Conservation (phyloP, 2,113 vertebrate species). For the Ammospiza nelsoni region DNA sequence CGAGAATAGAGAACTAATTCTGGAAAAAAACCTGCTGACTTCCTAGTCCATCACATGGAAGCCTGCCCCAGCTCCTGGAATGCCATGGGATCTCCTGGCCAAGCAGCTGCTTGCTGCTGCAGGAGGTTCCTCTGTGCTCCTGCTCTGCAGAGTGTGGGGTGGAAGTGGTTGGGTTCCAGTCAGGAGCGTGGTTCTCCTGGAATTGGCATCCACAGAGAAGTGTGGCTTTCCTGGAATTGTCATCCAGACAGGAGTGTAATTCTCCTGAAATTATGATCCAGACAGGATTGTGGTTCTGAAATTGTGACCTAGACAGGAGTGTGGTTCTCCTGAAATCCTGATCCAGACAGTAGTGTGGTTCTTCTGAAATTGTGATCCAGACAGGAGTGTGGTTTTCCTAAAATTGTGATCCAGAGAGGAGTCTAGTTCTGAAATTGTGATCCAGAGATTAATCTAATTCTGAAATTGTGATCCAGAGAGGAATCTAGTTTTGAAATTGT, state of each 20-base stretch:
- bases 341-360: fast-evolving
- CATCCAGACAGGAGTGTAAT: fast-evolving
- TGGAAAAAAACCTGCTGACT: constrained; percentile 50
- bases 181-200: fast-evolving
- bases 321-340: not conserved
- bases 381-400: not conserved
- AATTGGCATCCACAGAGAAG: fast-evolving
- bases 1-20: not conserved
- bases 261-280: not conserved
- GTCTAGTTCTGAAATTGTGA: too few relatives aligned
- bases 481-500: fast-evolving
- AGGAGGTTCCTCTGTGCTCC: not conserved
- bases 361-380: not conserved
- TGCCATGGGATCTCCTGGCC: not conserved
- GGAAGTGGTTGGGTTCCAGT: not conserved
- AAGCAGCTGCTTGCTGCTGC: constrained; percentile 5
- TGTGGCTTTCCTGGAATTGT: fast-evolving
- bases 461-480: fast-evolving
- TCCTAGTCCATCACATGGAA: not conserved
- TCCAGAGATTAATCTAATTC: too few relatives aligned
- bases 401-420: not conserved
- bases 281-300: fast-evolving
- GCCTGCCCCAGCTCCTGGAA: not conserved
- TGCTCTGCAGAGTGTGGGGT: not conserved
- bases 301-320: not conserved